These are phyloP conservation scores for Himalopsyche tibetana DNA, from an alignment of 2,888 invertebrate species.

Conservation along the genomic window DNA sequence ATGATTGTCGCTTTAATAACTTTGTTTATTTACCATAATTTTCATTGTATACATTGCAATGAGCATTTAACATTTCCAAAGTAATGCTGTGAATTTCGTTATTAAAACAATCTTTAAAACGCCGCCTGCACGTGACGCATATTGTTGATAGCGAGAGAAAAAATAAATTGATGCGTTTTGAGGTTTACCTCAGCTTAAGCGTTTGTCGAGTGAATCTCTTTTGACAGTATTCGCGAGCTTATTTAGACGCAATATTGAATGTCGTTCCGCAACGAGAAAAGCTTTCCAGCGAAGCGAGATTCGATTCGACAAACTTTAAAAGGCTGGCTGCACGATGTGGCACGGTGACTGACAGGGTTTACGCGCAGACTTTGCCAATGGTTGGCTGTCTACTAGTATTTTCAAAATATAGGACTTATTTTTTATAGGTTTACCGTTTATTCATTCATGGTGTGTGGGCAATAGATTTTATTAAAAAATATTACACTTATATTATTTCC, in stretches of 20 bases:
- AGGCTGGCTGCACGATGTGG: not conserved
- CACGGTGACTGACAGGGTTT: not conserved
- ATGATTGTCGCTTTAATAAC: too few relatives aligned
- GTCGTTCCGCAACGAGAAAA: not conserved
- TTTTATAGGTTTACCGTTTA: too few relatives aligned
- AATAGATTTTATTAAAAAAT: too few relatives aligned
- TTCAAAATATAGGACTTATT: not conserved
- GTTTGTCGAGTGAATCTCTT: conserved; percentile 14
- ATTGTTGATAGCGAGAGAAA: too few relatives aligned
- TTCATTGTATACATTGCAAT: too few relatives aligned
- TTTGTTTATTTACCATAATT: too few relatives aligned
- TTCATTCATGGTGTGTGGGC: too few relatives aligned
- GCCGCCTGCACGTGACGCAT: too few relatives aligned
- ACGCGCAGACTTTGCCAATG: not conserved
- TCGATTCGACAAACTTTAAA: not conserved
- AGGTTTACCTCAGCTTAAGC: not conserved
- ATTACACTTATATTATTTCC: too few relatives aligned
- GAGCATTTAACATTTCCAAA: too few relatives aligned
- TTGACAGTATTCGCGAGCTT: conserved; percentile 20
- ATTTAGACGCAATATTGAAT: conserved; percentile 18
- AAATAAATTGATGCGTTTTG: conserved; percentile 14
- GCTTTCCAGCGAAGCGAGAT: conserved; percentile 15
- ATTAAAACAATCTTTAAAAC: too few relatives aligned
- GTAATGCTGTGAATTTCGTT: too few relatives aligned
- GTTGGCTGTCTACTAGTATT: not conserved